Percentiles rank a stretch among this genome's conserved stretches.
Conservation (phyloP, 1,140 invertebrate genomes). For the Lasaia peninsularis region DNA sequence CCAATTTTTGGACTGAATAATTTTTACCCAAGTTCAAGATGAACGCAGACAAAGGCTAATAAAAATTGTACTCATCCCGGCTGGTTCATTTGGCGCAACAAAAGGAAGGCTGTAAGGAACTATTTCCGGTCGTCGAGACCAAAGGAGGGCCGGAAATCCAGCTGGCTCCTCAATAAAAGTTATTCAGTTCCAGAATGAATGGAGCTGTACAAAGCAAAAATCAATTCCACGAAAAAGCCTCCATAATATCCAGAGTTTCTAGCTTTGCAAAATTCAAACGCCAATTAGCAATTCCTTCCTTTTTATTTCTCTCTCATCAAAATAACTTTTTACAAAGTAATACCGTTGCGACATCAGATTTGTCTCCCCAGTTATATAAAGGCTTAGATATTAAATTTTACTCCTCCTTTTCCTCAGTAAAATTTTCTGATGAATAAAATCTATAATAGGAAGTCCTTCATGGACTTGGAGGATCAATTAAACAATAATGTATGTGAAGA, state of each 20-base stretch:
- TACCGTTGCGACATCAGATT: too few species aligned
- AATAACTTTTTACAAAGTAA: too few species aligned
- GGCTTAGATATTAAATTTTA: too few species aligned
- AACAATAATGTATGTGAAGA: too few species aligned
- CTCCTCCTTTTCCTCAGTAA: too few species aligned
- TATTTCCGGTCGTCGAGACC: constrained; percentile 8
- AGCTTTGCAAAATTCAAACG: background rate
- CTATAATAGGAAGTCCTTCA: too few species aligned
- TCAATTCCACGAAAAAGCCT: background rate
- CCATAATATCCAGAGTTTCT: background rate
- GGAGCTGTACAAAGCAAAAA: background rate
- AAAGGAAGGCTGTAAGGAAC: constrained; percentile 2
- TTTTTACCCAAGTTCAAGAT: too few species aligned
- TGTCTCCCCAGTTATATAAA: too few species aligned
- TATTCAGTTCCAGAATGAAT: constrained; percentile 2
- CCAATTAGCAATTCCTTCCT: background rate
- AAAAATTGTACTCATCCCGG: background rate
- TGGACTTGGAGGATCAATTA: too few species aligned
- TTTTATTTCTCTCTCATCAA: background rate
- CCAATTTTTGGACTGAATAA: too few species aligned
- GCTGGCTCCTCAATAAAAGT: constrained; percentile 10
- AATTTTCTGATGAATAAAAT: too few species aligned
- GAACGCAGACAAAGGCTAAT: background rate
- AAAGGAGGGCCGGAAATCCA: constrained; percentile 4
- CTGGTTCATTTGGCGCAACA: background rate